Percentiles rank a stretch among this genome's conserved stretches.
phyloP scores from a whole-genome alignment of 2,797 vertebrate species.

The Pseudochirops cupreus region DNA sequence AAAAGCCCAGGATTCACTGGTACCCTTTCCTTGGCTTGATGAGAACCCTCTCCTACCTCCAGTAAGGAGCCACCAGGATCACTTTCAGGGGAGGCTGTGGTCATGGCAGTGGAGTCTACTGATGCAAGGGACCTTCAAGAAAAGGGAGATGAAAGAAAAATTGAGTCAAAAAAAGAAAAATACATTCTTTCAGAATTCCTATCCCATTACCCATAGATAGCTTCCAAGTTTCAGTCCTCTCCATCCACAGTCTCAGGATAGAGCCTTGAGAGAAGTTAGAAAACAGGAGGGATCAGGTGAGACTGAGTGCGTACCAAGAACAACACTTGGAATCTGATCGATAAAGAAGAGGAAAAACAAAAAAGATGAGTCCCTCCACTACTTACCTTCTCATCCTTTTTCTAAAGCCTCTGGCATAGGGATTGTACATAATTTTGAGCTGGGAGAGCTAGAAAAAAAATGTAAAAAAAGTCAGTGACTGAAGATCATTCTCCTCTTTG shows the following conservation, averaged over 20 bases:
- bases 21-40: constrained; percentile 85
- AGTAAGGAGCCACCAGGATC: constrained; percentile 90
- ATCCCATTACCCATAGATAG: not conserved
- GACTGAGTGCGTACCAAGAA: not conserved
- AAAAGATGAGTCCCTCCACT: accelerated
- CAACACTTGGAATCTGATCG: not conserved
- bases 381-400: constrained; percentile 97
- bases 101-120: constrained; percentile 91
- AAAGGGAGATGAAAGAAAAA: constrained; percentile 66
- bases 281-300: not conserved
- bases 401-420: constrained; percentile 98
- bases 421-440: constrained; percentile 99
- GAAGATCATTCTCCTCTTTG: not conserved
- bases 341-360: not conserved
- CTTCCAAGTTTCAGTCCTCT: not conserved
- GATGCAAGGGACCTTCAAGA: constrained; percentile 89
- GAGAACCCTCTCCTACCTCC: constrained; percentile 87
- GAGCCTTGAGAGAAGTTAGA: not conserved
- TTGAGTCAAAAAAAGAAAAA: not conserved
- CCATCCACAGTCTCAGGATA: not conserved
- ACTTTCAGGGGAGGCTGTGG: constrained; percentile 90
- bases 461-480: not conserved
- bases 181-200: not conserved
- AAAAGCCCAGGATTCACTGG: constrained; percentile 91
- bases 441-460: constrained; percentile 92